A percentile compares a stretch with the other conserved stretches of the same genome.
Evolutionary conservation across 2,113 vertebrate species (phyloP).

Genomic region (Charadrius vociferus): DNA sequence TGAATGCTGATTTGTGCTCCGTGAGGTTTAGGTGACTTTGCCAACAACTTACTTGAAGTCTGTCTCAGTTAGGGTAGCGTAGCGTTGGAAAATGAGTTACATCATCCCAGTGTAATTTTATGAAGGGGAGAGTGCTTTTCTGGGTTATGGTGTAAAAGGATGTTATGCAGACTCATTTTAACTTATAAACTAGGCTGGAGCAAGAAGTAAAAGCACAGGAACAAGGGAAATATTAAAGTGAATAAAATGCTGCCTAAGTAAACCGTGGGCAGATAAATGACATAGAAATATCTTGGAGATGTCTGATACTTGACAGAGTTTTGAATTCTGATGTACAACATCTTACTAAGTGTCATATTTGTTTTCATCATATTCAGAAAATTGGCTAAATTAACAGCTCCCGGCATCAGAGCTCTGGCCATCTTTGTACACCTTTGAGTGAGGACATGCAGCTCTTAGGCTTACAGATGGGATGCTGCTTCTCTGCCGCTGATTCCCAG

Average conservation of each 20-base stretch:
- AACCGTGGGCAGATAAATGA: background rate
- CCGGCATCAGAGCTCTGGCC: background rate
- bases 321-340: background rate
- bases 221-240: background rate
- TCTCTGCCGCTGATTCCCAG: background rate
- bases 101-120: constrained; percentile 38
- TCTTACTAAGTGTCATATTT: background rate
- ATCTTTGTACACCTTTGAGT: background rate
- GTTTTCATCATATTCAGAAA: background rate
- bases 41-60: constrained; percentile 12
- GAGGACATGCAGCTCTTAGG: background rate
- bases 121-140: constrained; percentile 12
- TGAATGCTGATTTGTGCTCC: constrained; percentile 20
- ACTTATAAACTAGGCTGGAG: constrained; percentile 6
- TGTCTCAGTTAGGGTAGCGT: background rate
- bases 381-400: background rate
- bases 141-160: background rate
- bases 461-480: background rate
- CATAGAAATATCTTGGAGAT: background rate
- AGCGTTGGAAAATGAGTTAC: constrained; percentile 31
- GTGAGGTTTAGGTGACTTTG: constrained; percentile 5
- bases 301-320: background rate
- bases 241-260: background rate
- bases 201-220: background rate
- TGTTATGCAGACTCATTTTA: constrained; percentile 33